These are phyloP conservation scores for Dryoscopus gambensis DNA, from an alignment of 2,113 vertebrate genomes.

Conservation along the genomic window DNA sequence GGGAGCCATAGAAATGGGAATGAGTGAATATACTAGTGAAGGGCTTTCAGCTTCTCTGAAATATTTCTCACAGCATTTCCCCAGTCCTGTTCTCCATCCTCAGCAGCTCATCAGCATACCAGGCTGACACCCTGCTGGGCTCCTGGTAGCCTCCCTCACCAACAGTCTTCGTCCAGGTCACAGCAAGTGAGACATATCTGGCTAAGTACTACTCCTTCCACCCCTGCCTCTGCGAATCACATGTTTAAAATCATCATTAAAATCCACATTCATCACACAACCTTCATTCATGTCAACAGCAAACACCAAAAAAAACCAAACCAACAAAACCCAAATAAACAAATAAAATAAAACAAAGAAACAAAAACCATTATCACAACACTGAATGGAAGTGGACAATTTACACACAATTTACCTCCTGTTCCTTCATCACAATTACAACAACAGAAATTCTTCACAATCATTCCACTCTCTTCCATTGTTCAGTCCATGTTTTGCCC, in stretches of 20 bases:
- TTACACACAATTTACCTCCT: not conserved
- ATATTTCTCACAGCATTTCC: not conserved
- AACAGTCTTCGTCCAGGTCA: not conserved
- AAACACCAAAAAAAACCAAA: not conserved
- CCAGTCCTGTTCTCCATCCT: not conserved
- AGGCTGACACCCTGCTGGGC: not conserved
- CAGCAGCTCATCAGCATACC: not conserved
- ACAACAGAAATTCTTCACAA: not conserved
- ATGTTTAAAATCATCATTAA: not conserved
- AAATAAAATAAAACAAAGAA: not conserved
- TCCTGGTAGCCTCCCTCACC: not conserved
- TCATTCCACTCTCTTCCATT: not conserved
- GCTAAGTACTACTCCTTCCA: not conserved
- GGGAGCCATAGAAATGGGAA: constrained; percentile 14
- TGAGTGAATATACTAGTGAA: not conserved
- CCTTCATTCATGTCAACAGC: not conserved
- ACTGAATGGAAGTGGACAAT: not conserved
- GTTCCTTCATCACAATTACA: not conserved
- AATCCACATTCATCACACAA: not conserved
- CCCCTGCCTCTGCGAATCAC: not conserved
- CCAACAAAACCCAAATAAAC: not conserved
- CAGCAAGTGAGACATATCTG: not conserved
- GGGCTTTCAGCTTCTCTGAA: constrained; percentile 12
- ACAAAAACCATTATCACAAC: not conserved
- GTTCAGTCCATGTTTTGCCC: not conserved